These are phyloP conservation scores for Apodemia duryi DNA, from an alignment of 2,888 invertebrate species.

Conservation along the genomic window DNA sequence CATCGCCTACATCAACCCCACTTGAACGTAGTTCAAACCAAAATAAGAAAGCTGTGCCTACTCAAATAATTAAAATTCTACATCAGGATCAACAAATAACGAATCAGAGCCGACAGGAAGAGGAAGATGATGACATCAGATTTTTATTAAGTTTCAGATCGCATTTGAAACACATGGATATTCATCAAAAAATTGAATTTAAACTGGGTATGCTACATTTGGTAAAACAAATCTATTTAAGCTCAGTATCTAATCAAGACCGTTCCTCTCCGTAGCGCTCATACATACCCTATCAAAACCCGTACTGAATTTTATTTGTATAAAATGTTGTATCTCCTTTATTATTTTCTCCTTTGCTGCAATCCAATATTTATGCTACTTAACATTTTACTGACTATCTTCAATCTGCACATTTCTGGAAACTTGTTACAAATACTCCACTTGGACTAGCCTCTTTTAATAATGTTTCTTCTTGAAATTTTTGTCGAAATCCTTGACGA, in stretches of 20 bases:
- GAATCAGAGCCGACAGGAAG: slow-evolving; percentile 27
- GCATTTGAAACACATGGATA: neutral
- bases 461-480: too few species aligned
- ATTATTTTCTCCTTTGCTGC: too few species aligned
- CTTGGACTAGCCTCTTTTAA: too few species aligned
- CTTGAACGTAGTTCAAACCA: neutral
- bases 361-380: too few species aligned
- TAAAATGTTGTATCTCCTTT: too few species aligned
- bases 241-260: neutral
- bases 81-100: slow-evolving; percentile 27
- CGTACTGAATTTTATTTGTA: too few species aligned
- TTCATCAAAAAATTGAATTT: slow-evolving; percentile 1
- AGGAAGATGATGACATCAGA: neutral
- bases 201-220: neutral
- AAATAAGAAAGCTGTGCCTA: slow-evolving; percentile 21
- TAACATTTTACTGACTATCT: too few species aligned
- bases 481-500: too few species aligned
- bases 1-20: neutral
- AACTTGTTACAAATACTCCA: too few species aligned
- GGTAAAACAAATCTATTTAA: neutral
- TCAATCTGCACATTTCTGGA: too few species aligned
- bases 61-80: slow-evolving; percentile 27
- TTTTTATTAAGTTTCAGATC: neutral
- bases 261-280: neutral
- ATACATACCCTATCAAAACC: too few species aligned